Conservation (phyloP, 2,888 invertebrate species). For the Chrysotoxum bicinctum region DNA sequence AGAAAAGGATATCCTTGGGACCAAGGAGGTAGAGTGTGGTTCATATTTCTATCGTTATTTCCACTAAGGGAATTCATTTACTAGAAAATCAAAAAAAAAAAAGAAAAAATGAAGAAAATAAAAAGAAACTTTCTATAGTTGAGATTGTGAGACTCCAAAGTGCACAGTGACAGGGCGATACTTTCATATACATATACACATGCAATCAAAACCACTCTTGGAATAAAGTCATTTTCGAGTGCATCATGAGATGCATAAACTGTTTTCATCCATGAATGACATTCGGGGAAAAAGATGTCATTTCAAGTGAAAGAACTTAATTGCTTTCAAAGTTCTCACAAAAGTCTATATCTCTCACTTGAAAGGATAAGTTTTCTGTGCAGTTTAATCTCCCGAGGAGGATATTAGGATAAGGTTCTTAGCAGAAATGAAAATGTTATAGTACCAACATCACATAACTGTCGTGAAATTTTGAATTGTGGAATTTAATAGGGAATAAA, state of each 20-base stretch:
- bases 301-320: conserved; percentile 57
- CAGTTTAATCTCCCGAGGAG: background rate
- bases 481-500: conserved; percentile 6
- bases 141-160: conserved; percentile 15
- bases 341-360: conserved; percentile 25
- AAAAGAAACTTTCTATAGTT: background rate
- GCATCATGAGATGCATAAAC: conserved; percentile 8
- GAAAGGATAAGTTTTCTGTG: conserved; percentile 12
- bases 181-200: background rate
- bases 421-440: background rate
- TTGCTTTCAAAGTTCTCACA: conserved; percentile 54
- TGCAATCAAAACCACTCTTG: background rate
- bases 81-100: conserved; percentile 9
- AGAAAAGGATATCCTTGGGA: conserved; percentile 21
- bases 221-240: conserved; percentile 30
- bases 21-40: conserved; percentile 29
- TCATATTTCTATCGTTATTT: conserved; percentile 59
- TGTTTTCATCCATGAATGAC: conserved; percentile 45
- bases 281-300: conserved; percentile 44
- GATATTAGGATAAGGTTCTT: background rate
- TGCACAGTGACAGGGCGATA: conserved; percentile 4
- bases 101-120: conserved; percentile 2
- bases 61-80: conserved; percentile 32
- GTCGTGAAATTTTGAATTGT: background rate
- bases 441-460: background rate